Base-by-base conservation (phyloP, 2,113 vertebrate genomes). In the Percina caprodes region DNA sequence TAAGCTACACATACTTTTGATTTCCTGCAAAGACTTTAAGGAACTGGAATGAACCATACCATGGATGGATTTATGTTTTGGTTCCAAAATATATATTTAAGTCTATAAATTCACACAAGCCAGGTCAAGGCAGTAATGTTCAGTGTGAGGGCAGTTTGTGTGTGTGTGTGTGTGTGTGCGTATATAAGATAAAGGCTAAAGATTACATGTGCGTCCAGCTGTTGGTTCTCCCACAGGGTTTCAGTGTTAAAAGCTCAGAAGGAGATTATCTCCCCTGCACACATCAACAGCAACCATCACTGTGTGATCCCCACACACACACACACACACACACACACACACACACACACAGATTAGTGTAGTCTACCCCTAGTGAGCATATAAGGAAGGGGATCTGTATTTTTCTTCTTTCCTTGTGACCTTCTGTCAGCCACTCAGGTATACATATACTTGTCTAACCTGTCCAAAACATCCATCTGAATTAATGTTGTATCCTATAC, bases 201-300 rank as follows among this genome's bases (percentile, higher is more conserved):
- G 84, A 87, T 89, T 86, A 85, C 58, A 70, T 55, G 65, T 30
- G 62, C 69, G 51, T 81, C 83, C 90, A 92, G 88, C 84, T 93
- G 92, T 72, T 86, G 70, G 58, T 62, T 79, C 66, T 87, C 88
- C 79, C 87, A 88, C 10, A 52, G 24, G 54, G 56, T 74, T 66
- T 77, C 51, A 74, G 35, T 78, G 73, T 76, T 56, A 61, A 82
- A 83, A 79, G 23, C 83, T 35, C 42, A 65, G 82, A 56, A 16
- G 68, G 45, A 61, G 84, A 82, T 92, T 76, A 91, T 77, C 73
- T 62, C 54, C 30, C 3, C 46, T n/a, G n/a, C 26, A 56, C 75
- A 71, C 45, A 35, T 79, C 67, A 76, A 14, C 69, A 72, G 66
- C 71, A 35, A 45, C 23, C 21, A 77, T 68, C 56, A 58, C 69